Percentiles rank a stretch among this genome's conserved stretches.
Conservation (phyloP, 2,888 invertebrate genomes). For the Quadroppia sp. region DNA sequence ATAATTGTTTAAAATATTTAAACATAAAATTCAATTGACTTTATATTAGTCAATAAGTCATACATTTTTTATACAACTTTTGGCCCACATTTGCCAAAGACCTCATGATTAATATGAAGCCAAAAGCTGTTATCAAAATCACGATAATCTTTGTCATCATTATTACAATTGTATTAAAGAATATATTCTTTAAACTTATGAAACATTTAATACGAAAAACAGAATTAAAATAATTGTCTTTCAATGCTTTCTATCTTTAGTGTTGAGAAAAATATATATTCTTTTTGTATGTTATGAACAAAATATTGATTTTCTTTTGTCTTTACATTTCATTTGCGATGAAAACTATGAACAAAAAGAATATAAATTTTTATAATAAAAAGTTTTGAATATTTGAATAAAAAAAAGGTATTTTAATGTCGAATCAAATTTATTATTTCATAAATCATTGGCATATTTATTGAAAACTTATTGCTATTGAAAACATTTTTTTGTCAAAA, state of each 20-base stretch:
- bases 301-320: no score
- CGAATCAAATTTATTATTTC: slow-evolving; percentile 22
- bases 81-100: background rate
- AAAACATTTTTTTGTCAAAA: no score
- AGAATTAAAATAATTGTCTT: no score
- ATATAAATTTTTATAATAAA: slow-evolving; percentile 7
- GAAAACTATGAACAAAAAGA: background rate
- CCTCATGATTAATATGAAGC: background rate
- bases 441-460: background rate
- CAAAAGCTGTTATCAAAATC: background rate
- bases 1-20: background rate
- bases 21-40: background rate
- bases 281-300: no score
- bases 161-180: background rate
- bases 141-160: background rate
- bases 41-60: background rate
- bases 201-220: background rate
- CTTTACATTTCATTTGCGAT: background rate
- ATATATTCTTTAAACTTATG: no score
- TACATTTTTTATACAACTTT: background rate
- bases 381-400: slow-evolving; percentile 24
- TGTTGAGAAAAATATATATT: no score
- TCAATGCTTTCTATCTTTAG: no score
- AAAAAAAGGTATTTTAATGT: slow-evolving; percentile 27
- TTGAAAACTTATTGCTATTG: background rate